Base-by-base conservation (phyloP, 1,140 invertebrate genomes). In the Rhyzopertha dominica region DNA sequence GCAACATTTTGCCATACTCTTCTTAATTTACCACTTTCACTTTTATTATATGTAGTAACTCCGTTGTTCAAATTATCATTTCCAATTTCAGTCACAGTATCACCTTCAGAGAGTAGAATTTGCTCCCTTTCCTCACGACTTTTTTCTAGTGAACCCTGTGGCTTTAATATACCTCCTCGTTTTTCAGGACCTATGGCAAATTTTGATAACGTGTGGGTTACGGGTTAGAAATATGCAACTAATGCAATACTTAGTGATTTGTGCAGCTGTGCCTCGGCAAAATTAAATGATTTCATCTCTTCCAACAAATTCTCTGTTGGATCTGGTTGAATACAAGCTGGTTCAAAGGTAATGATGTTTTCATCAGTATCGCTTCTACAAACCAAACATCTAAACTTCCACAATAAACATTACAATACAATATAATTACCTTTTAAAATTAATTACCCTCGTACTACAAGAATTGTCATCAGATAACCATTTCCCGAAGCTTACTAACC, bases 111-210 rank as follows among this genome's bases (percentile, higher is more conserved):
- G 60, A 5, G 51, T 58, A 29, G 14, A 29, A 16, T 14, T 29
- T 44, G 35, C 54, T 67, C 74, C 7, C 74, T 63, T 42, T 78
- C 75, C 49, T 79, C 77, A 14, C 79, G 65, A 24, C 73, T 75
- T 30, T 76, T 73, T 61, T 82, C 79, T 43, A 82, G 56, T 0
- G 78, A 81, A 0, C 78, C 76, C 63, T 84, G 81, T 2, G 81
- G 79, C 49, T 84, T 84, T 38, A 84, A 65, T 44, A 85, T 84
- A 14, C 81, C 81, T 7, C 75, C 73, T 39, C 74, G 74, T 51
- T 75, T 81, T 55, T 81, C 79, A 28, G 65, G 26, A 71, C 69
- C 69, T 47, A 14, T 17, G 31, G 36, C 17, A 26, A n/a, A 43
- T 24, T 45, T 28, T 14, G 9, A 19, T 32, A 4, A 23, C 25